phyloP scores from a whole-genome alignment of 2,888 invertebrate species.

The Orthonychiurus folsomi region DNA sequence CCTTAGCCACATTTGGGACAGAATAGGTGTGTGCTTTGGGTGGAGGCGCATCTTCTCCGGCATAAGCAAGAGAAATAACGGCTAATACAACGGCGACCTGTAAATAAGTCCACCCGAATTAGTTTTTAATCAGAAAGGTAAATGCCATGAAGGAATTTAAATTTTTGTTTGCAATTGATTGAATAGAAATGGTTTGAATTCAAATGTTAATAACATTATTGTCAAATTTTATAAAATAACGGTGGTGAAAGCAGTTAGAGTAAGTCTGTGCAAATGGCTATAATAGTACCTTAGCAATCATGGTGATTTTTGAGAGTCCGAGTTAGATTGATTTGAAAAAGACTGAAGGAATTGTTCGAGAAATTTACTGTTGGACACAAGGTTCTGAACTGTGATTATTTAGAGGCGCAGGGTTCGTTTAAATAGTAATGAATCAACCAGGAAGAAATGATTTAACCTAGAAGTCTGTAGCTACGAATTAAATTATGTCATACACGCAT shows the following conservation, averaged over 20 bases:
- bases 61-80: constrained; percentile 29
- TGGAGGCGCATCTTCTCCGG: constrained; percentile 38
- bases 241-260: too few relatives aligned
- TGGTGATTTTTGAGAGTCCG: constrained; percentile 14
- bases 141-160: too few relatives aligned
- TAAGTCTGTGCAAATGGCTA: too few relatives aligned
- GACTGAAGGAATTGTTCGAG: background rate
- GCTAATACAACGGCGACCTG: constrained; percentile 29
- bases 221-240: too few relatives aligned
- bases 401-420: constrained; percentile 3
- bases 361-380: background rate
- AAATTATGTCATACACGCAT: background rate
- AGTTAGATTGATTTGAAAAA: constrained; percentile 12
- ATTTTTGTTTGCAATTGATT: too few relatives aligned
- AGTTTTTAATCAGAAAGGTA: too few relatives aligned
- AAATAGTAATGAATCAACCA: constrained; percentile 6
- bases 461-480: background rate
- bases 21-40: constrained; percentile 37
- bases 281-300: constrained; percentile 22
- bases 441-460: constrained; percentile 5
- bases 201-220: too few relatives aligned
- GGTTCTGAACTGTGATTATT: background rate
- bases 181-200: too few relatives aligned
- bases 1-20: constrained; percentile 38
- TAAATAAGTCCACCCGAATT: constrained; percentile 15